These are phyloP conservation scores for Plagodis dolabraria DNA, from an alignment of 2,888 invertebrate species.

Conservation along the genomic window DNA sequence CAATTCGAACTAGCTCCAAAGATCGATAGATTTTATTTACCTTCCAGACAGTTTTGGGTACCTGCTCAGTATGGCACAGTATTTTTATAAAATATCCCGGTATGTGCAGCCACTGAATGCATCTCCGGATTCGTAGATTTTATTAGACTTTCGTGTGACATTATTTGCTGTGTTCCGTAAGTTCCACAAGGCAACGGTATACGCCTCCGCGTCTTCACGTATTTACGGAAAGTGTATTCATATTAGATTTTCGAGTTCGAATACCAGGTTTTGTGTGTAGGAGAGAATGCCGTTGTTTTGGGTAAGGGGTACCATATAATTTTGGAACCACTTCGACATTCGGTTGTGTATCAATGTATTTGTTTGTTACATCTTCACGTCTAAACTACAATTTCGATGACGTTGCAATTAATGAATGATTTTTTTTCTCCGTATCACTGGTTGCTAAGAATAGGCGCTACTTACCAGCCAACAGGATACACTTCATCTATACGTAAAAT, in stretches of 20 bases:
- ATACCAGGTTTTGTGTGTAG: constrained; percentile 49
- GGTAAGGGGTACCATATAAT: not conserved
- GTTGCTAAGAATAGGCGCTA: no score
- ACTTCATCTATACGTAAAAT: no score
- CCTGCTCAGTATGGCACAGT: not conserved
- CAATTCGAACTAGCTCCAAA: no score
- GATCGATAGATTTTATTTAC: no score
- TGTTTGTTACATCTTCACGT: no score
- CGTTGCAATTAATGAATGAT: no score
- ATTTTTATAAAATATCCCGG: constrained; percentile 18
- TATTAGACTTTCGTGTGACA: constrained; percentile 61
- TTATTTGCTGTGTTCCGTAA: constrained; percentile 60
- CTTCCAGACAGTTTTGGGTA: no score
- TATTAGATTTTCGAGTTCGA: constrained; percentile 80
- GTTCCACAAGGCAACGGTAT: constrained; percentile 59
- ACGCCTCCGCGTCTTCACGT: constrained; percentile 61
- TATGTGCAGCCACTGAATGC: constrained; percentile 24
- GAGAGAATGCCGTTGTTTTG: constrained; percentile 14
- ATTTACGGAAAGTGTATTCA: constrained; percentile 81
- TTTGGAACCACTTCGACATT: no score
- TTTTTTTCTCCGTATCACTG: no score
- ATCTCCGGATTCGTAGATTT: constrained; percentile 46
- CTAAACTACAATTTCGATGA: no score
- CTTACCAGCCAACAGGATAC: no score
- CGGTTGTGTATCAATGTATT: no score